These are phyloP conservation scores for Phenganax subtilis DNA, from an alignment of 92 coral and sea anemone species.

Conservation along the genomic window DNA sequence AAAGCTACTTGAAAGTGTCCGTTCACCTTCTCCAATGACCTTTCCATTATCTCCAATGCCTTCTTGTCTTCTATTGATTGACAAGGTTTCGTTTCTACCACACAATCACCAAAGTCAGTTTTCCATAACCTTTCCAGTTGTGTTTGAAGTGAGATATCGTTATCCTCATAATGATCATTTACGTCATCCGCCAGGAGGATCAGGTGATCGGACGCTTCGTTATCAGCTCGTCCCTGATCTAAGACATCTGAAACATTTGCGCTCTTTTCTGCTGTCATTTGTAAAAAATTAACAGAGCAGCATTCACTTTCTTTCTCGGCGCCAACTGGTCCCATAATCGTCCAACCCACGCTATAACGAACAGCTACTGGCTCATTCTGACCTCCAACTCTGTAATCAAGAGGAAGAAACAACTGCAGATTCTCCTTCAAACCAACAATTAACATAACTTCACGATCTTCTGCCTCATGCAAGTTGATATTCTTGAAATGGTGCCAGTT, in stretches of 20 bases:
- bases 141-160: conserved; percentile 6
- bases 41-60: conserved; percentile 41
- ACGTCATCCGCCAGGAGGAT: neutral
- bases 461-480: conserved; percentile 31
- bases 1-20: conserved; percentile 49
- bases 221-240: neutral
- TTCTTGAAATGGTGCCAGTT: conserved; percentile 6
- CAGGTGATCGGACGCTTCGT: neutral
- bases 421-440: conserved; percentile 46
- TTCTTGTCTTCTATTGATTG: conserved; percentile 44
- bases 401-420: conserved; percentile 46
- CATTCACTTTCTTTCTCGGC: conserved; percentile 20
- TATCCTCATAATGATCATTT: neutral
- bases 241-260: neutral
- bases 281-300: conserved; percentile 47
- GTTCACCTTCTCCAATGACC: conserved; percentile 21
- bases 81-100: conserved; percentile 16
- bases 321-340: conserved; percentile 57
- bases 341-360: conserved; percentile 58
- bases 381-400: conserved; percentile 47
- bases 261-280: neutral
- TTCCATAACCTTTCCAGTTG: conserved; percentile 47
- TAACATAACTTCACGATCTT: conserved; percentile 30
- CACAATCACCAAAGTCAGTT: conserved; percentile 41
- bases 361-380: conserved; percentile 41